Evolutionary conservation across 2,113 vertebrate genomes (phyloP).

Genomic region (Triplophysa dalaica): DNA sequence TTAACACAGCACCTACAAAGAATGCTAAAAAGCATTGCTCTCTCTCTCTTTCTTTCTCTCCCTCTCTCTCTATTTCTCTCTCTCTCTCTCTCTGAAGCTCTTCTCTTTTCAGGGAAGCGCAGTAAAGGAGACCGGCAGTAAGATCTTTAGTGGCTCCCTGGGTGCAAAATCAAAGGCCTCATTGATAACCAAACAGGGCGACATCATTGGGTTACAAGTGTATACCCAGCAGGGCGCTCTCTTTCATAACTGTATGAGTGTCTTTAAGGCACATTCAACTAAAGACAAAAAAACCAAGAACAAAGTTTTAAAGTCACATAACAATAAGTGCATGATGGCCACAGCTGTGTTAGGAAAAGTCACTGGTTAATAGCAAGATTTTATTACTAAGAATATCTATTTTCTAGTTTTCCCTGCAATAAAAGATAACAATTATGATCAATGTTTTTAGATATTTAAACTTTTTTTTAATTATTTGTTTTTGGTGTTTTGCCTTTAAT

Average conservation of each 20-base stretch:
- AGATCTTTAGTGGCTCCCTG: constrained; percentile 66
- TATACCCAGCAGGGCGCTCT: constrained; percentile 58
- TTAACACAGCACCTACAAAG: constrained; percentile 54
- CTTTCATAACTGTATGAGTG: constrained; percentile 49
- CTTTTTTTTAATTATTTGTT: too few species aligned
- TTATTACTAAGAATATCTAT: too few species aligned
- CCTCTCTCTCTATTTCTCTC: constrained; percentile 40
- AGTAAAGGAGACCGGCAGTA: constrained; percentile 56
- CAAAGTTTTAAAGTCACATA: constrained; percentile 27
- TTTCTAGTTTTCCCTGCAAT: too few species aligned
- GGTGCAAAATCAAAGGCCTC: constrained; percentile 70
- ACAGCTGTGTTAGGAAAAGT: background rate
- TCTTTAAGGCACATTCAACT: constrained; percentile 53
- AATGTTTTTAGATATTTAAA: too few species aligned
- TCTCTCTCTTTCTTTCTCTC: constrained; percentile 14
- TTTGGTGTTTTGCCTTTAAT: too few species aligned
- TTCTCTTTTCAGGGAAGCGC: constrained; percentile 54
- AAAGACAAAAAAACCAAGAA: constrained; percentile 37
- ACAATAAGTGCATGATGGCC: constrained; percentile 40
- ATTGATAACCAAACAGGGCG: constrained; percentile 71
- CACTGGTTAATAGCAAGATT: too few species aligned
- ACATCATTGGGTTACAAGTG: constrained; percentile 73
- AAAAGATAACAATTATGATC: too few species aligned
- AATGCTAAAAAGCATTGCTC: constrained; percentile 64
- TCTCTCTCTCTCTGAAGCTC: background rate